Conservation (phyloP, 1,140 invertebrate species). For the Cephus cinctus region DNA sequence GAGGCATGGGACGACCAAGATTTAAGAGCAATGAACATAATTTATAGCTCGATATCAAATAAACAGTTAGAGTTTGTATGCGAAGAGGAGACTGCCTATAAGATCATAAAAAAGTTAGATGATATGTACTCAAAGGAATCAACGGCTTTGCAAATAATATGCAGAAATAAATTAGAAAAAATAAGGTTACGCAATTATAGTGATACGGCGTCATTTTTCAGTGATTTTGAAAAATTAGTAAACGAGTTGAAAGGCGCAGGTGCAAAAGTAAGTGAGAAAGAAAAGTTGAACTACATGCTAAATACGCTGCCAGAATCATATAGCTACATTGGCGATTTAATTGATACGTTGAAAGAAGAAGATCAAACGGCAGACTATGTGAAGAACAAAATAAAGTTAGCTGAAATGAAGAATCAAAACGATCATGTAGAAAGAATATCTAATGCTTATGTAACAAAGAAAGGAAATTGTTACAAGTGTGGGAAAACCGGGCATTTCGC, state of each 20-base stretch:
- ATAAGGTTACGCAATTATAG: slow-evolving; percentile 21
- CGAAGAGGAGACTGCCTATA: slow-evolving; percentile 14
- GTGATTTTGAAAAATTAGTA: slow-evolving; percentile 26
- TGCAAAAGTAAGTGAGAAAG: too few species aligned
- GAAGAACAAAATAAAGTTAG: not conserved
- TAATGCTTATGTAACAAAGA: not conserved
- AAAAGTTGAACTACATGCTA: slow-evolving; percentile 36
- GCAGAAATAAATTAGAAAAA: slow-evolving; percentile 23
- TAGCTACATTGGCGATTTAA: too few species aligned
- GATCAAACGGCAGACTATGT: not conserved
- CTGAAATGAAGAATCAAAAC: not conserved
- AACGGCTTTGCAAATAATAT: slow-evolving; percentile 27
- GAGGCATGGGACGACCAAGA: slow-evolving; percentile 17
- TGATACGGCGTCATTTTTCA: slow-evolving; percentile 19
- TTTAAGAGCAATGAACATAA: slow-evolving; percentile 22
- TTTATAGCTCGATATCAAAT: slow-evolving; percentile 23
- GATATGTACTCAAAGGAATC: slow-evolving; percentile 25
- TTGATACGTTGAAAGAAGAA: slow-evolving; percentile 10
- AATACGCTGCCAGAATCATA: slow-evolving; percentile 26
- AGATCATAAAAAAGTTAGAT: slow-evolving; percentile 28
- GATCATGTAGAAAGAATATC: not conserved
- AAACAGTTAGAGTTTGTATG: slow-evolving; percentile 25
- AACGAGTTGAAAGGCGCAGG: slow-evolving; percentile 26
- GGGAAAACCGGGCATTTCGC: not conserved
- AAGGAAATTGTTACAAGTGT: not conserved